Percentiles rank a stretch among this genome's conserved stretches.
These are phyloP conservation scores for Rhizomys pruinosus DNA, from an alignment of 2,113 vertebrate species.

Conservation along the genomic window DNA sequence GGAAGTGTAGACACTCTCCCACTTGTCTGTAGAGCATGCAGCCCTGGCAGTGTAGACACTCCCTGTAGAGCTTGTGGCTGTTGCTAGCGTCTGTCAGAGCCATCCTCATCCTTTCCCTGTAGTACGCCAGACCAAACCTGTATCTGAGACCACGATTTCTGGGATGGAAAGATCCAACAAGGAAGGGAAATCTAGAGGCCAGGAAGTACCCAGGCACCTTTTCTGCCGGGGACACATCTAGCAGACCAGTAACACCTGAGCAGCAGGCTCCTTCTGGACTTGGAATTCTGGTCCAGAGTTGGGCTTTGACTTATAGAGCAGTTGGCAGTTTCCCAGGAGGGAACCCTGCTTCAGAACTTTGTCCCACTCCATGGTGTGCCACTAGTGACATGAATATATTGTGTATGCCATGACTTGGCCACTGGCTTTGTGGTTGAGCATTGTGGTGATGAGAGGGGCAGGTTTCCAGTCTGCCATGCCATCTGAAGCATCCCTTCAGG, in stretches of 20 bases:
- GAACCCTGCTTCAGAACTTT: not conserved
- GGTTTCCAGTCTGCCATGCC: not conserved
- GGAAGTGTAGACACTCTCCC: not conserved
- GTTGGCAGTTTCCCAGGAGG: not conserved
- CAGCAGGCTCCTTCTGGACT: not conserved
- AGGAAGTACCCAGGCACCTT: not conserved
- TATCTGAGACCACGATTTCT: constrained; percentile 7
- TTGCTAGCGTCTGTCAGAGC: too few relatives aligned
- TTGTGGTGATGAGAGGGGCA: not conserved
- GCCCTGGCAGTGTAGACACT: too few relatives aligned
- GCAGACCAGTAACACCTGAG: not conserved
- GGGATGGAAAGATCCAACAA: not conserved
- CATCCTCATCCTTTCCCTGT: not conserved
- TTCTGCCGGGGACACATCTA: not conserved
- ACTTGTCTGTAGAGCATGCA: not conserved
- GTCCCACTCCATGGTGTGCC: too few relatives aligned
- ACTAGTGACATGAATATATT: not conserved
- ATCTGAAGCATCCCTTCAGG: not conserved
- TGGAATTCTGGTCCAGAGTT: not conserved
- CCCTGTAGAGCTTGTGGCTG: too few relatives aligned
- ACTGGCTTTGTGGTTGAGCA: not conserved
- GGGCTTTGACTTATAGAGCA: not conserved
- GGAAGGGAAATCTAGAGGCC: not conserved
- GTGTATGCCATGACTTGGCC: not conserved
- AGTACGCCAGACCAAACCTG: not conserved